Evolutionary conservation across 1,140 invertebrate genomes (phyloP), one percentile per base, ranked within the genome.

Genomic region (Bilobella aurantiaca): DNA sequence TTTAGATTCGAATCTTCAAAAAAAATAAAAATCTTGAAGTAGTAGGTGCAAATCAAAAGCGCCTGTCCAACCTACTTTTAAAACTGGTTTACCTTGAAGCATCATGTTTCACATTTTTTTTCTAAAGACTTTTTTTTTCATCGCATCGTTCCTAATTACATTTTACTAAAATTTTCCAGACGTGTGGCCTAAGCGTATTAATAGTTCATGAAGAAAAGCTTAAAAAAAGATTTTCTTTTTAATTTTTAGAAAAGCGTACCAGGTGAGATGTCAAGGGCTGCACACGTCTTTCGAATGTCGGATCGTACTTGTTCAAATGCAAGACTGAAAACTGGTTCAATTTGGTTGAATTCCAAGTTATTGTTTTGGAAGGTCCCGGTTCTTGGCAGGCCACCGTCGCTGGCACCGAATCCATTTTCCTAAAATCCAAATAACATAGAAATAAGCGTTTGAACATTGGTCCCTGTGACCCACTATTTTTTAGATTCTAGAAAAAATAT

Each of bases 231-330:
- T n/a, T n/a, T n/a, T n/a, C n/a, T n/a, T n/a, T n/a, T n/a, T n/a
- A n/a, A n/a, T n/a, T n/a, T n/a, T n/a, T n/a, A n/a, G n/a, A n/a
- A n/a, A n/a, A n/a, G n/a, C 84, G 86, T 78, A 93, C 90, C 90
- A 78, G 86, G 84, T 75, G 90, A 88, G 76, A 93, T 93, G 74
- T 87, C 88, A 68, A 93, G 82, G 62, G 88, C 83, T 2, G 84
- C 84, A 75, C 90, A 93, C 1, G 89, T 90, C 73, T 86, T 87
- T 71, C 89, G 85, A 32, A 92, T 88, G 75, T 92, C 90, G 72
- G 87, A 86, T 66, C 88, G 86, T 63, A 90, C 84, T 74, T 92
- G 87, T 73, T 92, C 89, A 70, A 92, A 88, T 3, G 89, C 90
- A 74, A 93, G 79, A 62, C 85, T 89, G 25, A 92, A 81, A 18